These are phyloP conservation scores for Mongoloraphidia duomilia DNA, from an alignment of 2,888 invertebrate species.

Conservation along the genomic window DNA sequence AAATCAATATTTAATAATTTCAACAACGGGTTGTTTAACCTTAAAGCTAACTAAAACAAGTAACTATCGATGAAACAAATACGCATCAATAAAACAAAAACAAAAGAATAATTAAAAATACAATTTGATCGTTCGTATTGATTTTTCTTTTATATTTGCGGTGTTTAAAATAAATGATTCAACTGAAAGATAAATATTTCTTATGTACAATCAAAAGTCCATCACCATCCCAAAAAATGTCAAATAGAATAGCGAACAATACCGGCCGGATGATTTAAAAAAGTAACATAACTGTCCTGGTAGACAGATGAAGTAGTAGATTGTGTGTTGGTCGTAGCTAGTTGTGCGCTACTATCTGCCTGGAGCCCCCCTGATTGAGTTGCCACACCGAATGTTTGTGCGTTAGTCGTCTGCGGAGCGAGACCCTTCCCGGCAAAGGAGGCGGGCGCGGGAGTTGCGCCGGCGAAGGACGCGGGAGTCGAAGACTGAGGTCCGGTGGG, in stretches of 20 bases:
- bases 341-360: conserved; percentile 17
- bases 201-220: conserved; percentile 1
- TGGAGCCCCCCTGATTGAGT: conserved; percentile 24
- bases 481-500: conserved; percentile 15
- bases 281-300: conserved; percentile 53
- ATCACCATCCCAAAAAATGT: conserved; percentile 8
- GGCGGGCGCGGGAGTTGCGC: conserved; percentile 17
- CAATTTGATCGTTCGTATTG: too few species aligned
- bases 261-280: conserved; percentile 43
- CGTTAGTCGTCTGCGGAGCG: conserved; percentile 15
- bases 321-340: conserved; percentile 22
- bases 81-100: too few species aligned
- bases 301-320: conserved; percentile 28
- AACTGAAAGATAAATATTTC: too few species aligned
- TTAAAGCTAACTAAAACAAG: too few species aligned
- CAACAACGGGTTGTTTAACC: too few species aligned
- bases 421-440: conserved; percentile 24
- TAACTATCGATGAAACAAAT: too few species aligned
- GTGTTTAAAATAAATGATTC: too few species aligned
- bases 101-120: too few species aligned
- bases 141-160: too few species aligned
- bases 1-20: too few species aligned
- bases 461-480: conserved; percentile 9
- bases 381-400: conserved; percentile 18
- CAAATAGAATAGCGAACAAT: conserved; percentile 13